A percentile compares a stretch with the other conserved stretches of the same genome.
Conservation (phyloP, 2,888 invertebrate genomes). For the Eristalis intricaria region DNA sequence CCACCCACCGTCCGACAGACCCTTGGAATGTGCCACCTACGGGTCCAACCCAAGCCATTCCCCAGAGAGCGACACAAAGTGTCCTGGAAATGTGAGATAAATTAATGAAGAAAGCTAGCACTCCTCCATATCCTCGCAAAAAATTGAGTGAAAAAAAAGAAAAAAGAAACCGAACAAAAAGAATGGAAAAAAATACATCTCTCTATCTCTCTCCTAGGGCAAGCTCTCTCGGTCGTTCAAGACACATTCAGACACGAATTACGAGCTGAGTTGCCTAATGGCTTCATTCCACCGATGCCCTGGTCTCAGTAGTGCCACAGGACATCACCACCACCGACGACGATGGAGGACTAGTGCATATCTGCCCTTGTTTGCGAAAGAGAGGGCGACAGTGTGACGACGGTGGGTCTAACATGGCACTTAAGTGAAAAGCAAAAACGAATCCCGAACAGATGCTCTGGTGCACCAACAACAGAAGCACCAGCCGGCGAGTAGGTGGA, state of each 20-base stretch:
- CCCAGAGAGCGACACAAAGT: constrained; percentile 53
- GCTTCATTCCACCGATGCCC: constrained; percentile 53
- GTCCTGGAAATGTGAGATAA: constrained; percentile 69
- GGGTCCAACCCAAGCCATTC: constrained; percentile 25
- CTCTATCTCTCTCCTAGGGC: background rate
- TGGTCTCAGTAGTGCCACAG: constrained; percentile 14
- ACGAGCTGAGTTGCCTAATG: constrained; percentile 67
- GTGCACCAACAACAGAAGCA: constrained; percentile 47
- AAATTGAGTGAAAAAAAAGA: constrained; percentile 19
- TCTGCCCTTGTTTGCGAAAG: constrained; percentile 40
- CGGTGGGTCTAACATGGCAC: constrained; percentile 65
- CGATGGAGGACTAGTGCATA: constrained; percentile 20
- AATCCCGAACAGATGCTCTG: constrained; percentile 64
- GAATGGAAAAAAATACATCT: background rate
- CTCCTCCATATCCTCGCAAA: constrained; percentile 38
- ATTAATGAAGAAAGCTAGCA: constrained; percentile 70
- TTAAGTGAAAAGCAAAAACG: constrained; percentile 69
- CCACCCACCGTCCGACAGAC: background rate
- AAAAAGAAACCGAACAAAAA: background rate
- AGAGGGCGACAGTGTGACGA: background rate
- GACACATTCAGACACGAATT: constrained; percentile 66
- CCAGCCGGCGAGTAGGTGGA: background rate
- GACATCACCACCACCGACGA: background rate
- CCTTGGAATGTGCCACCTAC: constrained; percentile 9
- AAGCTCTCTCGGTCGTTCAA: constrained; percentile 18